These are phyloP conservation scores for Galbula dea DNA, from an alignment of 2,113 vertebrate genomes.

Conservation along the genomic window DNA sequence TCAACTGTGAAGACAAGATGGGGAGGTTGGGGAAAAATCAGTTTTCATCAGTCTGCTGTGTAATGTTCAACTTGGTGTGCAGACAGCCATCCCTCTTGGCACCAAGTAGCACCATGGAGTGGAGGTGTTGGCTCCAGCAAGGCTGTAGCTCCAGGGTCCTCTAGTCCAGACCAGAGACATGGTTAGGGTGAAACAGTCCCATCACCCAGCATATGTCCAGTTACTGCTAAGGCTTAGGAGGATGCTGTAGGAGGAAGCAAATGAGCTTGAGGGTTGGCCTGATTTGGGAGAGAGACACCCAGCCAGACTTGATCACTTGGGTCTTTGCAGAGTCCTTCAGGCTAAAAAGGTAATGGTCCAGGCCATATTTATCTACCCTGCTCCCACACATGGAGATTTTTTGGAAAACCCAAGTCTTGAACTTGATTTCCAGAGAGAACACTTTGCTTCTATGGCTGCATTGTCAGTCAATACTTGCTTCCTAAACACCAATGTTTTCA, in stretches of 20 bases:
- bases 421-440: background rate
- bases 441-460: background rate
- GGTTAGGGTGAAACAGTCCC: background rate
- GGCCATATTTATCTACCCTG: background rate
- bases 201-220: background rate
- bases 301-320: background rate
- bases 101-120: background rate
- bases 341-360: background rate
- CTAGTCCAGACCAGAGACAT: background rate
- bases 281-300: background rate
- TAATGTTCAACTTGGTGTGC: background rate
- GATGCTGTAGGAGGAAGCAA: background rate
- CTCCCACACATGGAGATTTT: background rate
- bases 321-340: background rate
- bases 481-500: background rate
- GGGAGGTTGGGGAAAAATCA: background rate
- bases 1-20: constrained; percentile 26
- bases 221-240: background rate
- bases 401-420: background rate
- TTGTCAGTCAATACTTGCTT: background rate
- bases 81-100: background rate
- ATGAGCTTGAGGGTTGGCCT: background rate
- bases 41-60: background rate
- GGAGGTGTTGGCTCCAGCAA: background rate
- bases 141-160: background rate